Evolutionary conservation across 2,113 vertebrate species (phyloP), one percentile per base, ranked within the genome.

Genomic region (Fulmarus glacialis): DNA sequence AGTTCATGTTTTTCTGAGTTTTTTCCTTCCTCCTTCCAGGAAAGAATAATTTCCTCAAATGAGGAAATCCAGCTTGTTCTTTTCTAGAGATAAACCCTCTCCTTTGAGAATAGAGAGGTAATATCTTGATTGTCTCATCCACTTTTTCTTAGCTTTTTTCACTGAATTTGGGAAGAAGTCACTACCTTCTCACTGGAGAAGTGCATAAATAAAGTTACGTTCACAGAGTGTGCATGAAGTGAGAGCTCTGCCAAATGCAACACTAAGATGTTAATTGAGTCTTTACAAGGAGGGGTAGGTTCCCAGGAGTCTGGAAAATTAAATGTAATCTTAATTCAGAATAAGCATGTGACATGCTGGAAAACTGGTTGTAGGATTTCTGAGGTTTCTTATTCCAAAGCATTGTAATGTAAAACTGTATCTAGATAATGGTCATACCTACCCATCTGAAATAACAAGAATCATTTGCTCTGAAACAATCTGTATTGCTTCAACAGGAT

Each of bases 401-500:
- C 48, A 55, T 56, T 55, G 38, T 26, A 36, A 0, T 70, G 34
- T 90, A 50, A 63, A 62, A 42, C 32, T 53, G 3, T 40, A 20
- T 73, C 21, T 90, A 63, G 60, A 27, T 77, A 77, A 29, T 53
- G 29, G 27, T 52, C 18, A 5, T 80, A 36, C 63, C 9, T 82
- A 29, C n/a, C 40, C 12, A 15, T 73, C 48, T 79, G 84, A 94
- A 82, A 83, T 43, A 78, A 48, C 1, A 2, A 77, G 55, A 95
- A 82, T 8, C 1, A 9, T 79, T 88, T 93, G 40, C 38, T 59
- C 43, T 95, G 47, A 93, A 95, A 71, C 82, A 72, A 53, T 89
- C 64, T 87, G 40, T 92, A 22, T 97, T 96, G 55, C 78, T 82
- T 97, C 79, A 42, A 81, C 96, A 99, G 99, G 99, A 96, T 99